Evolutionary conservation across 1,140 invertebrate genomes (phyloP).

Genomic region (Sarcophaga peregrina): DNA sequence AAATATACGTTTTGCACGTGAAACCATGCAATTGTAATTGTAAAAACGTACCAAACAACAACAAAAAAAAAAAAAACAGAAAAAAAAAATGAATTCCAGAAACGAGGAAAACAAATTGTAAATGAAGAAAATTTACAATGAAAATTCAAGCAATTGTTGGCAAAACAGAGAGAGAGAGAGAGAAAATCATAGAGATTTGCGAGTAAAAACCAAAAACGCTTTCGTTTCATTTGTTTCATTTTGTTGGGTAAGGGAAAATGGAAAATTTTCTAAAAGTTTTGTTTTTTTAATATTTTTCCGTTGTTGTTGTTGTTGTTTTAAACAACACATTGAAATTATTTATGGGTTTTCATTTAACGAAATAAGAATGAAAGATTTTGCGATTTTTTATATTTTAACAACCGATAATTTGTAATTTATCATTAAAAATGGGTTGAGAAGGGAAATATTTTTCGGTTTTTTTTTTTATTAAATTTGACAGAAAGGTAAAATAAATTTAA

Average conservation of each 20-base stretch:
- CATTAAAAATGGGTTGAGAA: too few relatives aligned
- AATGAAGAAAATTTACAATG: too few relatives aligned
- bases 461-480: too few relatives aligned
- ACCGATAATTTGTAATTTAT: not conserved
- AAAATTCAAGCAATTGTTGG: too few relatives aligned
- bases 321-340: conserved; percentile 22
- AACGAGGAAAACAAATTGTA: too few relatives aligned
- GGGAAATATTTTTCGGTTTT: too few relatives aligned
- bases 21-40: conserved; percentile 24
- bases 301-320: not conserved
- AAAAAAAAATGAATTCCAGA: not conserved
- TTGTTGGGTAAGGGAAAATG: not conserved
- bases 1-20: conserved; percentile 26
- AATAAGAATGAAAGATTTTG: not conserved
- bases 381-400: not conserved
- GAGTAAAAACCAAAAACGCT: too few relatives aligned
- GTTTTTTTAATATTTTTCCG: not conserved
- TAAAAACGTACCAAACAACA: not conserved
- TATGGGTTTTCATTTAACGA: conserved; percentile 24
- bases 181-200: not conserved
- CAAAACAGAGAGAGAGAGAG: not conserved
- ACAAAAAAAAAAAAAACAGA: too few relatives aligned
- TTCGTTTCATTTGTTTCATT: too few relatives aligned
- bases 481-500: too few relatives aligned
- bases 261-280: not conserved